Conservation (phyloP, 2,113 vertebrate genomes). For the Sitta europaea region DNA sequence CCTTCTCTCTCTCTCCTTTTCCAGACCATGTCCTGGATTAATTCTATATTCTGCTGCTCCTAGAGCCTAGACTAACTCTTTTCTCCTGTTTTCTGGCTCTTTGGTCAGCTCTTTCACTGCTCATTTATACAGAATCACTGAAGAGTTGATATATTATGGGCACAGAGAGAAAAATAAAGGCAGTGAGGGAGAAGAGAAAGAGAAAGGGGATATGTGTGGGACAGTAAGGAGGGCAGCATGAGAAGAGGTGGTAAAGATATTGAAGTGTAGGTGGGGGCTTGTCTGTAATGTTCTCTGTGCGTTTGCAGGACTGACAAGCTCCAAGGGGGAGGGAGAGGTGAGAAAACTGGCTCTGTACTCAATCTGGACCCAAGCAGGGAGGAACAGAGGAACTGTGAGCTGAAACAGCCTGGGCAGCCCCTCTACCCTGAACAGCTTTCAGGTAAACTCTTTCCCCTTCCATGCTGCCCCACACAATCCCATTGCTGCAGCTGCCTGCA, state of each 20-base stretch:
- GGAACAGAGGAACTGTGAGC: neutral
- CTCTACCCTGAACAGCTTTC: neutral
- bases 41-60: neutral
- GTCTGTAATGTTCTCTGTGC: neutral
- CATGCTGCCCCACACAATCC: neutral
- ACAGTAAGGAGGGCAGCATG: neutral
- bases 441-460: neutral
- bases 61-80: neutral
- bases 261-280: neutral
- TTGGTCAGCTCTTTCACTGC: neutral
- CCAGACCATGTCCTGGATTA: neutral
- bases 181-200: neutral
- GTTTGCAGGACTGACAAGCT: neutral
- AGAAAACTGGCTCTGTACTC: neutral
- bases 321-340: neutral
- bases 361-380: neutral
- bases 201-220: neutral
- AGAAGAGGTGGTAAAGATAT: neutral
- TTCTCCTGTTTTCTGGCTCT: neutral
- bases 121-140: neutral
- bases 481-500: neutral
- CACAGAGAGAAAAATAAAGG: neutral
- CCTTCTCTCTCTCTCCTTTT: neutral
- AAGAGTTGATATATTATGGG: neutral
- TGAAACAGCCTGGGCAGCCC: neutral